phyloP scores from a whole-genome alignment of 1,140 invertebrate genomes.

The Campoletis sonorensis region DNA sequence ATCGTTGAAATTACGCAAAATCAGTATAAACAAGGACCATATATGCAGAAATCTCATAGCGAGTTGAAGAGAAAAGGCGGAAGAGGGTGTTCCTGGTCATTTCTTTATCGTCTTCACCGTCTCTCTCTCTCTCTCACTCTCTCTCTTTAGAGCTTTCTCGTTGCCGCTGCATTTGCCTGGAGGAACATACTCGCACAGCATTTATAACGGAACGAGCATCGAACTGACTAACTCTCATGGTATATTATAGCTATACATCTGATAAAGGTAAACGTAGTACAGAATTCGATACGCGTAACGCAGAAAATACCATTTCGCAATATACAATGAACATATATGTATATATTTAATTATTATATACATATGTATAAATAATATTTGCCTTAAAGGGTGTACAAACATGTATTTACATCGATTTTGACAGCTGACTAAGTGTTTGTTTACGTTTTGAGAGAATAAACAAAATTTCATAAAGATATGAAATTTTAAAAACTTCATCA shows the following conservation, averaged over 20 bases:
- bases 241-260: slow-evolving; percentile 25
- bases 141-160: slow-evolving; percentile 17
- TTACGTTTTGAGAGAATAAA: too few relatives aligned
- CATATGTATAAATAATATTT: not conserved
- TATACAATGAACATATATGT: not conserved
- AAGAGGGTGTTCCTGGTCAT: slow-evolving; percentile 56
- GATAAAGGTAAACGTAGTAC: slow-evolving; percentile 61
- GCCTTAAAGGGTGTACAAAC: too few relatives aligned
- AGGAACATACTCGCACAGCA: slow-evolving; percentile 25
- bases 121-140: slow-evolving; percentile 3
- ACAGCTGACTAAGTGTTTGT: not conserved
- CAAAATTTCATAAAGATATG: not conserved
- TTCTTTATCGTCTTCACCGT: slow-evolving; percentile 20
- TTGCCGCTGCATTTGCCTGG: slow-evolving; percentile 24
- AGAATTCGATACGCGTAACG: slow-evolving; percentile 37
- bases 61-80: slow-evolving; percentile 55
- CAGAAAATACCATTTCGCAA: slow-evolving; percentile 19
- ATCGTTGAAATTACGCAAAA: too few relatives aligned
- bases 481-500: not conserved
- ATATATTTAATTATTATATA: not conserved
- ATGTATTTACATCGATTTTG: not conserved
- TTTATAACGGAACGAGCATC: slow-evolving; percentile 62
- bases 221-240: slow-evolving; percentile 2
- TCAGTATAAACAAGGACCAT: slow-evolving; percentile 34
- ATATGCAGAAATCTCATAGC: slow-evolving; percentile 35